phyloP scores from a whole-genome alignment of 1,140 invertebrate species.

The Acromyrmex heyeri region DNA sequence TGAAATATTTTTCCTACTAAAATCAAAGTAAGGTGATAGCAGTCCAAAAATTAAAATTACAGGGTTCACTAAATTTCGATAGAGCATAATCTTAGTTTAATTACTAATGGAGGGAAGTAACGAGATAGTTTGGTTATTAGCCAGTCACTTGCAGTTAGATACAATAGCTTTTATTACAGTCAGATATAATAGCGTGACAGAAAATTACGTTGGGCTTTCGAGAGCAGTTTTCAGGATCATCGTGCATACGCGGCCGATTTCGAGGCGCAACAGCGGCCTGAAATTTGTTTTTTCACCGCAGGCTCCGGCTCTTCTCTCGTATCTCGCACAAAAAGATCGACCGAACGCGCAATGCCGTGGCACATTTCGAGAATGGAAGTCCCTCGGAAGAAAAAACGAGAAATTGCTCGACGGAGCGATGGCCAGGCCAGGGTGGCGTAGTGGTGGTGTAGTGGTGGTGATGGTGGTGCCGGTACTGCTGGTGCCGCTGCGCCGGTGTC shows the following conservation, averaged over 20 bases:
- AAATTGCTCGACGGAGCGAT: conserved; percentile 59
- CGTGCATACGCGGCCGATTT: conserved; percentile 24
- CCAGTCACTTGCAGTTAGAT: too few species aligned
- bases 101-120: background rate
- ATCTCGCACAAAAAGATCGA: conserved; percentile 53
- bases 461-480: conserved; percentile 20
- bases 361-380: conserved; percentile 44
- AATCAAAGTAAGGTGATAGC: background rate
- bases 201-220: conserved; percentile 37
- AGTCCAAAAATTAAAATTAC: background rate
- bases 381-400: conserved; percentile 38
- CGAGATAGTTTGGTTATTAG: background rate
- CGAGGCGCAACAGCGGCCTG: conserved; percentile 1
- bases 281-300: conserved; percentile 48
- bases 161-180: background rate
- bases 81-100: background rate
- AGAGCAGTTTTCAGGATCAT: conserved; percentile 25
- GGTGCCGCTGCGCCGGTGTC: conserved; percentile 35
- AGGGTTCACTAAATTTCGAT: background rate
- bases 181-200: conserved; percentile 21
- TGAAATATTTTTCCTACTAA: background rate
- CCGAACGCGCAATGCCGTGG: conserved; percentile 23
- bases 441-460: conserved; percentile 25
- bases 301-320: conserved; percentile 1
- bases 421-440: conserved; percentile 15